Conservation (phyloP, 2,797 vertebrate genomes). For the Labroides dimidiatus region DNA sequence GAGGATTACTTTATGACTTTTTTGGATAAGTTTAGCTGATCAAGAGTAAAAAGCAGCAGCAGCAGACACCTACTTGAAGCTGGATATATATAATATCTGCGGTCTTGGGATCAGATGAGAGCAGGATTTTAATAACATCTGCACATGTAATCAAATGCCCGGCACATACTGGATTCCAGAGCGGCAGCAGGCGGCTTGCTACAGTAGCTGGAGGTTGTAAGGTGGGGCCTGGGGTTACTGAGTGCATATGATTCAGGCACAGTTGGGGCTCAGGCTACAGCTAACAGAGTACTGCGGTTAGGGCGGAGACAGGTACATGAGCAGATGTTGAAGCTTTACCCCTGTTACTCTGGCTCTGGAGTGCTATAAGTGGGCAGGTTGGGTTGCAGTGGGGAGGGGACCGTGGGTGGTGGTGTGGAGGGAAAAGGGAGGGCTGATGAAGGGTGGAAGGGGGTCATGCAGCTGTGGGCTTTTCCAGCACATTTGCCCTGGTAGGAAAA, state of each 20-base stretch:
- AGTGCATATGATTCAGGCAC: slow-evolving; percentile 52
- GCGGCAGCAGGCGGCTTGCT: slow-evolving; percentile 42
- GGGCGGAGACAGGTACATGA: slow-evolving; percentile 61
- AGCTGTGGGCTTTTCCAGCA: slow-evolving; percentile 76
- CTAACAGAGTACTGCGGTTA: slow-evolving; percentile 23
- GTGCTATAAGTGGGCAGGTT: slow-evolving; percentile 54
- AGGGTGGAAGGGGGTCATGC: slow-evolving; percentile 53
- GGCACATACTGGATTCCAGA: slow-evolving; percentile 61
- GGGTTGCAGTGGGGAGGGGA: slow-evolving; percentile 46
- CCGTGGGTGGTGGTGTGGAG: slow-evolving; percentile 26
- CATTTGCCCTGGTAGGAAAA: slow-evolving; percentile 76
- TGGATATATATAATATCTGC: slow-evolving; percentile 47
- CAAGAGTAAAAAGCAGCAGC: slow-evolving; percentile 29
- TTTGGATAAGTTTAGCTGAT: slow-evolving; percentile 26
- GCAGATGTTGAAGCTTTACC: slow-evolving; percentile 34
- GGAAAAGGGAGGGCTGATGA: slow-evolving; percentile 40
- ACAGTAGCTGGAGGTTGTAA: slow-evolving; percentile 41
- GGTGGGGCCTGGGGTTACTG: slow-evolving; percentile 59
- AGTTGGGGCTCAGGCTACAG: slow-evolving; percentile 29
- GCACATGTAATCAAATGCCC: slow-evolving; percentile 75
- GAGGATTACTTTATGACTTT: neutral
- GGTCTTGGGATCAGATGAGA: slow-evolving; percentile 56
- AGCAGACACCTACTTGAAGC: slow-evolving; percentile 35
- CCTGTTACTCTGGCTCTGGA: slow-evolving; percentile 13
- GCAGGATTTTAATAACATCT: slow-evolving; percentile 75